Conservation (phyloP, 2,888 invertebrate genomes). For the Boloria euphrosyne region DNA sequence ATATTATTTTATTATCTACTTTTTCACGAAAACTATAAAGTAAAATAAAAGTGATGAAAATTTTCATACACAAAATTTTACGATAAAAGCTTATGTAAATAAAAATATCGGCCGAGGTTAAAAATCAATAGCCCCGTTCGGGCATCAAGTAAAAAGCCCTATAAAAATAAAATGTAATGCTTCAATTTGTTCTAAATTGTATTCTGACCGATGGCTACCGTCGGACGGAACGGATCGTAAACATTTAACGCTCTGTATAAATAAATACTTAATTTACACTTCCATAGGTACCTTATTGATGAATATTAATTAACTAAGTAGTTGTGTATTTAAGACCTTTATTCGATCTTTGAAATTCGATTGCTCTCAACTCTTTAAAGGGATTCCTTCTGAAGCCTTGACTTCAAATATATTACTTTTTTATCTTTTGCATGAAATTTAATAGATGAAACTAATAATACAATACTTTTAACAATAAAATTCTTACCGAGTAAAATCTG, state of each 20-base stretch:
- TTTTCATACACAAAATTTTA: slow-evolving; percentile 17
- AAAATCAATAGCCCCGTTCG: slow-evolving; percentile 31
- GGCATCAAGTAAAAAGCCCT: slow-evolving; percentile 27
- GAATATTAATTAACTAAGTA: too few species aligned
- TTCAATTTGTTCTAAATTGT: slow-evolving; percentile 39
- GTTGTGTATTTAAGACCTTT: too few species aligned
- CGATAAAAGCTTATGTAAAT: slow-evolving; percentile 27
- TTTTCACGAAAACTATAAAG: slow-evolving; percentile 9
- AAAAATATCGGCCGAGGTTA: slow-evolving; percentile 28
- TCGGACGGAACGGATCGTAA: slow-evolving; percentile 30
- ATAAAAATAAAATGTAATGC: slow-evolving; percentile 39
- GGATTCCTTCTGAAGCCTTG: too few species aligned
- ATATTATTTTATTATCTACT: background rate
- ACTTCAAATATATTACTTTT: too few species aligned
- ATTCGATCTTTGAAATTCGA: too few species aligned
- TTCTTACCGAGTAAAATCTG: too few species aligned
- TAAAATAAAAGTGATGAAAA: background rate
- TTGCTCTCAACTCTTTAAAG: too few species aligned
- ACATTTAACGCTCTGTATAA: slow-evolving; percentile 32
- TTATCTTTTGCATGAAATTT: too few species aligned
- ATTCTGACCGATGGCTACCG: slow-evolving; percentile 30
- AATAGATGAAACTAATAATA: too few species aligned
- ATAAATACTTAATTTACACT: slow-evolving; percentile 30
- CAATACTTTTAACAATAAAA: too few species aligned
- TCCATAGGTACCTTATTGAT: background rate